Percentiles rank a stretch among this genome's conserved stretches.
Evolutionary conservation across 2,113 vertebrate species (phyloP).

Genomic region (Lasiurus cinereus): DNA sequence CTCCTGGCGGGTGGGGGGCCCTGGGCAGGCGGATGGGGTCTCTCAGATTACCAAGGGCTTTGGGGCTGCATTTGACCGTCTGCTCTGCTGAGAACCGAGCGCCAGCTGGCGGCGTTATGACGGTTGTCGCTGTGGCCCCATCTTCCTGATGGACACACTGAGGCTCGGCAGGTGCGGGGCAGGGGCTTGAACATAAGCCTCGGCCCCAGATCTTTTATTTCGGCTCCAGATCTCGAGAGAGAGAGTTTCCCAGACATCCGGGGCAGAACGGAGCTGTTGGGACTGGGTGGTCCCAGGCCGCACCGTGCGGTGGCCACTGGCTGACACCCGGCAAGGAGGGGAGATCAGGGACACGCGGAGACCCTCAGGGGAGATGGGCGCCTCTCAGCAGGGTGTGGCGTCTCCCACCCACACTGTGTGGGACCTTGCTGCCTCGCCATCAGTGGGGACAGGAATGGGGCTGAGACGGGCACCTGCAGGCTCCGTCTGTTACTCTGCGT

Average conservation of each 20-base stretch:
- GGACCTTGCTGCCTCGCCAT: too few species aligned
- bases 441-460: not conserved
- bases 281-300: not conserved
- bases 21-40: rapidly evolving
- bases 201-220: too few species aligned
- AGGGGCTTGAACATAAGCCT: not conserved
- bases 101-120: not conserved
- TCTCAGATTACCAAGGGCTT: not conserved
- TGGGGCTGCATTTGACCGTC: not conserved
- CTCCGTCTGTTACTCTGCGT: rapidly evolving
- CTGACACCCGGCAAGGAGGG: not conserved
- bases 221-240: not conserved
- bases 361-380: not conserved
- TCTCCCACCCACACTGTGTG: not conserved
- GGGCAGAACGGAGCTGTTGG: rapidly evolving
- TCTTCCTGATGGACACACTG: not conserved
- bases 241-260: not conserved
- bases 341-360: not conserved
- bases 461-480: not conserved
- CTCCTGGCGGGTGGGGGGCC: rapidly evolving
- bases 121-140: not conserved
- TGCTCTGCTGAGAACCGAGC: not conserved
- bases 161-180: not conserved
- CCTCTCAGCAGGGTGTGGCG: not conserved
- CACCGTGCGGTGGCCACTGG: not conserved